Percentiles rank a stretch among this genome's conserved stretches.
phyloP scores from a whole-genome alignment of 1,140 invertebrate species.

The Holotrichia oblita region DNA sequence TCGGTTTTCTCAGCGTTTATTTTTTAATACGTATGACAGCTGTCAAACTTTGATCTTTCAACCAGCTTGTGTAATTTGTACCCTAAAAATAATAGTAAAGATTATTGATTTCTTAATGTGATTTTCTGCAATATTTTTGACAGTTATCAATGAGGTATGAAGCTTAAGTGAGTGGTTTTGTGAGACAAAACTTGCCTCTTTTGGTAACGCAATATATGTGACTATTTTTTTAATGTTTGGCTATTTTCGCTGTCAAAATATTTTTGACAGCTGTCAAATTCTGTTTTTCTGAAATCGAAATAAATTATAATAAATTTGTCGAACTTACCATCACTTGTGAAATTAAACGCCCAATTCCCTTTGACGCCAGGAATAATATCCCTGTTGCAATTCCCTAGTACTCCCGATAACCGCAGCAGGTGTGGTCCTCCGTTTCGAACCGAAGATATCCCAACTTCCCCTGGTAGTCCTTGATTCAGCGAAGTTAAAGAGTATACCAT shows the following conservation, averaged over 20 bases:
- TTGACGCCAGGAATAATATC: constrained; percentile 60
- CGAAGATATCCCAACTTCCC: constrained; percentile 39
- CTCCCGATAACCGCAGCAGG: constrained; percentile 60
- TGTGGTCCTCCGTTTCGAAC: constrained; percentile 50
- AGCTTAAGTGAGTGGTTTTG: too few species aligned
- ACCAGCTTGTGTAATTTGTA: too few species aligned
- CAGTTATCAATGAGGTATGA: too few species aligned
- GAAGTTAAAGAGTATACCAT: constrained; percentile 62
- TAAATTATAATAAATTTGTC: background rate
- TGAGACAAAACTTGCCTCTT: too few species aligned
- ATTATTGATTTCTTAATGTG: too few species aligned
- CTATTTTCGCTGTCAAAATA: too few species aligned
- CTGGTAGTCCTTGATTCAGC: constrained; percentile 49
- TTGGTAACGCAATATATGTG: too few species aligned
- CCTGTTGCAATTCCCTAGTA: constrained; percentile 63
- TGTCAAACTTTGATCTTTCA: background rate
- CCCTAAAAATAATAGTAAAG: too few species aligned
- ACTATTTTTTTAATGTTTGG: too few species aligned
- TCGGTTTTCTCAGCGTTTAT: too few species aligned
- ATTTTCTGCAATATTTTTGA: too few species aligned
- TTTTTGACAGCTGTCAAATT: background rate
- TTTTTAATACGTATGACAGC: background rate
- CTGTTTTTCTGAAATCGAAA: background rate
- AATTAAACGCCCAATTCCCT: constrained; percentile 66
- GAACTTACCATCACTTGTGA: constrained; percentile 68